Evolutionary conservation across 2,797 vertebrate genomes (phyloP).

Genomic region (Anabacerthia variegaticeps): DNA sequence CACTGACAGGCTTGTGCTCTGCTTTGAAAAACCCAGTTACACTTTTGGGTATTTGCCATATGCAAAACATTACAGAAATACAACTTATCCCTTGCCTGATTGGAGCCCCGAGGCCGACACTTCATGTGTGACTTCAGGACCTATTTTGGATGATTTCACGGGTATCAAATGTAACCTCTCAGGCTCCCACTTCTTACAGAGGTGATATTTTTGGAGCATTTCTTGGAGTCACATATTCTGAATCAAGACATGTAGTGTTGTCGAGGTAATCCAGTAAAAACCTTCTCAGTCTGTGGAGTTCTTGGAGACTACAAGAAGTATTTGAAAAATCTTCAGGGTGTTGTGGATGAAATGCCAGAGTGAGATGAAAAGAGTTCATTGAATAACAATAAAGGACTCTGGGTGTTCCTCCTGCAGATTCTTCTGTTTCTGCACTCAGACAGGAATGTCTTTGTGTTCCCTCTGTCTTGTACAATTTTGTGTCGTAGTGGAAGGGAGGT

Average conservation of each 20-base stretch:
- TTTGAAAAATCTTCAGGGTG: neutral
- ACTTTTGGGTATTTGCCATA: neutral
- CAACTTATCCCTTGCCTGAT: neutral
- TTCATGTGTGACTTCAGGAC: neutral
- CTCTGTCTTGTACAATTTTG: neutral
- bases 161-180: neutral
- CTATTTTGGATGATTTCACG: neutral
- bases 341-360: neutral
- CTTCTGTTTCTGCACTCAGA: neutral
- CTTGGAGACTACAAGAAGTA: neutral
- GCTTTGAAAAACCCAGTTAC: neutral
- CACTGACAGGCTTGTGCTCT: neutral
- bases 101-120: neutral
- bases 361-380: neutral
- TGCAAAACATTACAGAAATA: neutral
- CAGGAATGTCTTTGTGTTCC: neutral
- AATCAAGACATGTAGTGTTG: neutral
- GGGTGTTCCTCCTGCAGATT: neutral
- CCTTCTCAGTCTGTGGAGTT: neutral
- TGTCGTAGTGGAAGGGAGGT: neutral
- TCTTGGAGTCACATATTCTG: neutral
- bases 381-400: neutral
- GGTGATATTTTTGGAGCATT: neutral
- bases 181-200: neutral
- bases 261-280: neutral